Evolutionary conservation across 1,140 invertebrate genomes (phyloP).

Genomic region (Macrobrachium rosenbergii): DNA sequence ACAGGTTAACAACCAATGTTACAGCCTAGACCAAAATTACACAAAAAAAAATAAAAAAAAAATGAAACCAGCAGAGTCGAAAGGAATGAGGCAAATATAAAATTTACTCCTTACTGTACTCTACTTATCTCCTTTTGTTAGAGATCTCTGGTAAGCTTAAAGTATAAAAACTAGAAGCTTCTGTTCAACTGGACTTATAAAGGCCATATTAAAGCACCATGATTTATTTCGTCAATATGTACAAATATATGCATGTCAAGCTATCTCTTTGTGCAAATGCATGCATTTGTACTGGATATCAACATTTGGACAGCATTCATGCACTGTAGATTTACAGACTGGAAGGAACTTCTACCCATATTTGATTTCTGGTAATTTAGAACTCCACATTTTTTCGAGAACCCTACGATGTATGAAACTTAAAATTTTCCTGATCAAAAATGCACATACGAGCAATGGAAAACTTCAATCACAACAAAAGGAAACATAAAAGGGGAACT

Average conservation of each 20-base stretch:
- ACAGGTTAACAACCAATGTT: conserved; percentile 20
- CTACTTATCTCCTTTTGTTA: too few relatives aligned
- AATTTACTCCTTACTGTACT: background rate
- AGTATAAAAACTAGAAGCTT: background rate
- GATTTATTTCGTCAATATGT: conserved; percentile 31
- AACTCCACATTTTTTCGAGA: too few relatives aligned
- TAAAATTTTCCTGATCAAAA: too few relatives aligned
- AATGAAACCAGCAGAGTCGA: background rate
- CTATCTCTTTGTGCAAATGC: background rate
- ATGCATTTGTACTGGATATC: conserved; percentile 15
- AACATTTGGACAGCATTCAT: background rate
- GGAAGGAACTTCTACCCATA: too few relatives aligned
- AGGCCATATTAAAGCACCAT: conserved; percentile 43
- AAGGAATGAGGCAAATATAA: too few relatives aligned
- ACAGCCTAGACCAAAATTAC: conserved; percentile 14
- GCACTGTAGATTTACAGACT: conserved; percentile 32
- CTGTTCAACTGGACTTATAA: background rate
- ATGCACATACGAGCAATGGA: too few relatives aligned
- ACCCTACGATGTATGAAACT: too few relatives aligned
- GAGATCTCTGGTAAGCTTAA: background rate
- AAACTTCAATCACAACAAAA: too few relatives aligned
- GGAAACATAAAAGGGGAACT: too few relatives aligned
- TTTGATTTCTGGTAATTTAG: too few relatives aligned
- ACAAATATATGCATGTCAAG: conserved; percentile 24
- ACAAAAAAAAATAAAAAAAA: background rate